A percentile compares a stretch with the other conserved stretches of the same genome.
These are phyloP conservation scores for Microplitis mediator DNA, from an alignment of 1,140 invertebrate species.

Conservation along the genomic window DNA sequence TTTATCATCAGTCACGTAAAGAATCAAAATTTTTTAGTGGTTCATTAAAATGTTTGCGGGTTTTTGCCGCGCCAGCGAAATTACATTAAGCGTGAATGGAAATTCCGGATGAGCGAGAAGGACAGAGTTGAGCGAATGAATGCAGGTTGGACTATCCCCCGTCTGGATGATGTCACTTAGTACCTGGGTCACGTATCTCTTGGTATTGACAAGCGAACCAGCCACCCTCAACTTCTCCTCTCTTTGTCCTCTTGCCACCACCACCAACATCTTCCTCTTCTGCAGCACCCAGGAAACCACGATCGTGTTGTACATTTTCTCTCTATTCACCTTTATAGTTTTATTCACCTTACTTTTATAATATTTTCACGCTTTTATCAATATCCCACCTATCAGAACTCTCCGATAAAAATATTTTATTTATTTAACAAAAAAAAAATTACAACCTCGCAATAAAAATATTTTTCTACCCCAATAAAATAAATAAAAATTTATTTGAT, in stretches of 20 bases:
- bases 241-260: not conserved
- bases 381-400: not conserved
- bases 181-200: slow-evolving; percentile 57
- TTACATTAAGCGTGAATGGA: not conserved
- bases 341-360: slow-evolving; percentile 9
- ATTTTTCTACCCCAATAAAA: slow-evolving; percentile 6
- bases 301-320: not conserved
- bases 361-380: slow-evolving; percentile 25
- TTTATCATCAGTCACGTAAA: too few relatives aligned
- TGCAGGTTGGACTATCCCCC: not conserved
- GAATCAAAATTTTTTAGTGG: not conserved
- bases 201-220: slow-evolving; percentile 57
- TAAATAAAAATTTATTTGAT: not conserved
- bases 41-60: not conserved
- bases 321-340: slow-evolving; percentile 9
- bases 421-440: not conserved
- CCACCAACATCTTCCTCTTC: not conserved
- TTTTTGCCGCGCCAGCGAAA: not conserved
- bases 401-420: not conserved
- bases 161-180: slow-evolving; percentile 47
- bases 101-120: not conserved
- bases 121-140: not conserved
- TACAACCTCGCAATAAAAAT: not conserved
- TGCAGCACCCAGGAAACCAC: not conserved
- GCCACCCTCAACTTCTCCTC: slow-evolving; percentile 26